Conservation (phyloP, 2,113 vertebrate species). For the Nothoprocta perdicaria region DNA sequence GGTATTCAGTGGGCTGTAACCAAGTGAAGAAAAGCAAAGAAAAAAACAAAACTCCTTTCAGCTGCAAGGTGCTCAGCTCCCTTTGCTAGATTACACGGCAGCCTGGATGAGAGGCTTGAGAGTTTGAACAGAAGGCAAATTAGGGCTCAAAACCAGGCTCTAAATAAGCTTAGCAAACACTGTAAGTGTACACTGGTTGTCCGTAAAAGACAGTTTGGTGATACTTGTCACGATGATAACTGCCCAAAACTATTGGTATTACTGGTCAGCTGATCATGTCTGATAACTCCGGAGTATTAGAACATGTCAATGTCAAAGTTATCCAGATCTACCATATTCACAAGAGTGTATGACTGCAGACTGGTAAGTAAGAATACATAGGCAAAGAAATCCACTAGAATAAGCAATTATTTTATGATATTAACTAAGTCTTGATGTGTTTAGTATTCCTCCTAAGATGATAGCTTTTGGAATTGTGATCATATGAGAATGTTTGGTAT, state of each 20-base stretch:
- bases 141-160: not conserved
- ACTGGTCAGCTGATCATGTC: not conserved
- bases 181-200: not conserved
- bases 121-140: not conserved
- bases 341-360: not conserved
- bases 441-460: not conserved
- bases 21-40: not conserved
- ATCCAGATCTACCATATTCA: not conserved
- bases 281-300: not conserved
- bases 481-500: not conserved
- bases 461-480: not conserved
- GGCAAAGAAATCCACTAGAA: not conserved
- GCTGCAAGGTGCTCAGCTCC: not conserved
- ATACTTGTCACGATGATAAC: not conserved
- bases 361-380: not conserved
- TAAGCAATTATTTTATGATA: not conserved
- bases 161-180: not conserved
- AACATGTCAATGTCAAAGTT: not conserved
- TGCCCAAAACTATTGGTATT: fast-evolving
- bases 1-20: not conserved
- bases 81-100: fast-evolving
- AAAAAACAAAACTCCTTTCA: not conserved
- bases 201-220: fast-evolving
- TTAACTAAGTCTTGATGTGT: not conserved
- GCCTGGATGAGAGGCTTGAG: not conserved